A percentile compares a stretch with the other conserved stretches of the same genome.
These are phyloP conservation scores for Germaria angustata DNA, from an alignment of 2,888 invertebrate species.

Conservation along the genomic window DNA sequence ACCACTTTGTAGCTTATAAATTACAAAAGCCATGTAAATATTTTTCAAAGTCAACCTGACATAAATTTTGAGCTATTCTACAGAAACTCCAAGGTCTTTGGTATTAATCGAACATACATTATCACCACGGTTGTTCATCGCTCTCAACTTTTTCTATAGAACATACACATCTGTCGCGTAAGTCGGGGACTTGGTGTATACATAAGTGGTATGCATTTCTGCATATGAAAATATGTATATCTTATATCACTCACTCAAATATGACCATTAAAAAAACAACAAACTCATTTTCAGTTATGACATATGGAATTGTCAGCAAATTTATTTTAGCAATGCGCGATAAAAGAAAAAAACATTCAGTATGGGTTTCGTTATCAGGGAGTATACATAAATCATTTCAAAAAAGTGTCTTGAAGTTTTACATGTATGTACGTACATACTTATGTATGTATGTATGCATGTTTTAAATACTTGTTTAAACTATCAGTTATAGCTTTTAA, in stretches of 20 bases:
- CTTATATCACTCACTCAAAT: constrained; percentile 34
- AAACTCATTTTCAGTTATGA: constrained; percentile 24
- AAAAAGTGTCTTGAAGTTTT: constrained; percentile 5
- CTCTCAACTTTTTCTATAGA: too few relatives aligned
- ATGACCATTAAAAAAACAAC: constrained; percentile 1
- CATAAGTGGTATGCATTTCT: background rate
- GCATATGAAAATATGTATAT: constrained; percentile 3
- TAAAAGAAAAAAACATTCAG: constrained; percentile 32
- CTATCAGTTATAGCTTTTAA: constrained; percentile 1
- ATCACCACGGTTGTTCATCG: too few relatives aligned
- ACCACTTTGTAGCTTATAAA: too few relatives aligned
- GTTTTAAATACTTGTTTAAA: background rate
- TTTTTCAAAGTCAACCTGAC: too few relatives aligned
- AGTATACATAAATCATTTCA: background rate
- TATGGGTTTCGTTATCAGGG: constrained; percentile 9
- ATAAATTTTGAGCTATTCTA: too few relatives aligned
- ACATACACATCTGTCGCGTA: too few relatives aligned
- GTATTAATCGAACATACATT: too few relatives aligned
- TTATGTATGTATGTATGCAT: too few relatives aligned
- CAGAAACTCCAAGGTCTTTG: too few relatives aligned
- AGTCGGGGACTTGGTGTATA: background rate
- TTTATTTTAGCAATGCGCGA: constrained; percentile 13
- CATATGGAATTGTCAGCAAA: constrained; percentile 30
- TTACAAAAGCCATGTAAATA: too few relatives aligned
- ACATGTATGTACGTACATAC: too few relatives aligned